Evolutionary conservation across 2,113 vertebrate genomes (phyloP), one percentile per base, ranked within the genome.

Genomic region (Herpailurus yagouaroundi): DNA sequence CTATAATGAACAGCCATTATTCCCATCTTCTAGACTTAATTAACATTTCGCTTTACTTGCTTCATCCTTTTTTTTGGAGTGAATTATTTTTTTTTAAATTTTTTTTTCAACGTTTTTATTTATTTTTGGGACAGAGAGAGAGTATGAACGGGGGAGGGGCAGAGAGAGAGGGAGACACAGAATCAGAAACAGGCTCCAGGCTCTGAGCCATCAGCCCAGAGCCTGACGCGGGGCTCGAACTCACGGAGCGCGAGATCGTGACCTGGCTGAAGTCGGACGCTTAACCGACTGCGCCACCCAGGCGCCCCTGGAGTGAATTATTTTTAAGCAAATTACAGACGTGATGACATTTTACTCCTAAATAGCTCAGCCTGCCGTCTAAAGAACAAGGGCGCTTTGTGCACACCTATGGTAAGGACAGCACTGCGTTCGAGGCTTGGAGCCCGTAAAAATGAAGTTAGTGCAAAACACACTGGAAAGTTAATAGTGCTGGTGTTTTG

Each of bases 1-100:
- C 5, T 55, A 3, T 8, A 15, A 29, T 2, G 1, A 25, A 14
- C 1, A 8, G 64, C 64, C 12, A 3, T 0, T 0, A 2, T 1
- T 13, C 29, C 2, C 21, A 2, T 1, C 13, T 19, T 27, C 55
- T 16, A 21, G 21, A n/a, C 7, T 9, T 31, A 38, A 21, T 5
- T 2, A 16, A 27, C 18, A 25, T 16, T 48, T 7, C 14, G 60
- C 36, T 33, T 19, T 27, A 15, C 16, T 15, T 45, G 79, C 83
- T 80, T 60, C 16, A 4, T 19, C 15, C 21, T 57, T 11, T 68
- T 21, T 48, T 38, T 50, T n/a, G 55, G 71, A 23, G 50, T 27
- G 36, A 77, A 52, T 2, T 45, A 38, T 11, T 77, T 89, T 7
- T 45, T n/a, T n/a, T n/a, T n/a, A n/a, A n/a, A n/a, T n/a, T n/a